Percentiles rank a stretch among this genome's conserved stretches.
Conservation (phyloP, 1,140 invertebrate genomes). For the Listronotus bonariensis region DNA sequence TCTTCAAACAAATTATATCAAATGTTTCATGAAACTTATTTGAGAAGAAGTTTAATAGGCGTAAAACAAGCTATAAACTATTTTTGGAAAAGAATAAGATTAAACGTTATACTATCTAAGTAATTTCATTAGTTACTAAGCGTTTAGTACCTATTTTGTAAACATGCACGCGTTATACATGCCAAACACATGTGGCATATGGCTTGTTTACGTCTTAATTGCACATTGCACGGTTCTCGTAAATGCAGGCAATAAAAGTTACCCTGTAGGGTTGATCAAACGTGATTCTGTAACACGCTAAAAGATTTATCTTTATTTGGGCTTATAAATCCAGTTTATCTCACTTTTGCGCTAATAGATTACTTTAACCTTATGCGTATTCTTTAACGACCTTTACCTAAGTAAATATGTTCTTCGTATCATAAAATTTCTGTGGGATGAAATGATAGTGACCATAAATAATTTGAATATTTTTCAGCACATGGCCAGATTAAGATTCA, state of each 20-base stretch:
- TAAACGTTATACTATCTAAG: too few relatives aligned
- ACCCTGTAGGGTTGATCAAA: constrained; percentile 13
- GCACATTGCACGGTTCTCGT: constrained; percentile 13
- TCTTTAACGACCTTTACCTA: constrained; percentile 24
- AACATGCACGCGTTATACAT: constrained; percentile 4
- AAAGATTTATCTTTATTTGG: constrained; percentile 32
- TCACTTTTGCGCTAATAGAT: background rate
- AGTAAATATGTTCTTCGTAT: constrained; percentile 16
- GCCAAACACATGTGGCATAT: constrained; percentile 4
- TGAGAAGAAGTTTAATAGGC: too few relatives aligned
- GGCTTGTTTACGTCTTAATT: constrained; percentile 16
- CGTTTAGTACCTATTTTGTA: background rate
- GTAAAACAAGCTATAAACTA: too few relatives aligned
- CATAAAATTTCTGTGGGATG: too few relatives aligned
- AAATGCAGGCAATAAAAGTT: constrained; percentile 5
- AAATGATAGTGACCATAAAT: too few relatives aligned
- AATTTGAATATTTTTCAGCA: too few relatives aligned
- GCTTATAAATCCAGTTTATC: constrained; percentile 23
- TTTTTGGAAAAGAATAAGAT: too few relatives aligned
- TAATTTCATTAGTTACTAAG: too few relatives aligned
- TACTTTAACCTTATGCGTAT: constrained; percentile 6
- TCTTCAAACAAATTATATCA: too few relatives aligned
- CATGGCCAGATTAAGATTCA: too few relatives aligned
- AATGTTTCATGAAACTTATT: too few relatives aligned
- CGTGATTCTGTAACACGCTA: constrained; percentile 16